Percentiles rank a stretch among this genome's conserved stretches.
Conservation (phyloP, 2,113 vertebrate species). For the Alaudala cheleensis region DNA sequence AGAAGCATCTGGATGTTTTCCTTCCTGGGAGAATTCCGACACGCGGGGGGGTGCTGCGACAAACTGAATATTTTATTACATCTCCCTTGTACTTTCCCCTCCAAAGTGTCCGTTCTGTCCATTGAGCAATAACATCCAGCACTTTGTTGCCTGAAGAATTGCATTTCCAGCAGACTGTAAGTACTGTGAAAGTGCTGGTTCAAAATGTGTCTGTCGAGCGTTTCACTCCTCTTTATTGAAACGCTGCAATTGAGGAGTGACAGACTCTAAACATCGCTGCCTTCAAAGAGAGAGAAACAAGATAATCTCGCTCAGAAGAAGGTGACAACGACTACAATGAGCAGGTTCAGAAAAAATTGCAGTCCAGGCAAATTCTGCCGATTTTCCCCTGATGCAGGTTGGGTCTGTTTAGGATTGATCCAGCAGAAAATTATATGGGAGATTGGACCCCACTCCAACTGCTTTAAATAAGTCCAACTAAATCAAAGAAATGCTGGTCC, state of each 20-base stretch:
- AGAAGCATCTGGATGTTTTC: background rate
- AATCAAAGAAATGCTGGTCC: background rate
- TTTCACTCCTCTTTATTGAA: constrained; percentile 12
- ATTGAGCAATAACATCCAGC: constrained; percentile 24
- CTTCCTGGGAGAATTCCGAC: background rate
- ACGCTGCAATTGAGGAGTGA: background rate
- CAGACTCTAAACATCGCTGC: background rate
- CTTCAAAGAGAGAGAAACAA: background rate
- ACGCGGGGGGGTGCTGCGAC: background rate
- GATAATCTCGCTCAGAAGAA: background rate
- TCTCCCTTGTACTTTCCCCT: constrained; percentile 27
- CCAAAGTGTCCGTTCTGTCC: constrained; percentile 26
- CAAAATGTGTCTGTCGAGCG: background rate
- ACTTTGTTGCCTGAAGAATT: constrained; percentile 29
- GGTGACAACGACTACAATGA: background rate
- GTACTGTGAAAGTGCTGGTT: background rate
- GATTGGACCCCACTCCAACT: background rate
- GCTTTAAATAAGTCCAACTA: background rate
- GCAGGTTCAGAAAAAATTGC: background rate
- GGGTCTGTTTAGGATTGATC: background rate
- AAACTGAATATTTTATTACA: constrained; percentile 53
- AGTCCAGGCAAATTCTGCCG: background rate
- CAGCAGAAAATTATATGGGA: background rate
- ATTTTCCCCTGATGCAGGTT: background rate
- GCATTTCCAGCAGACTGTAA: background rate